Conservation (phyloP, 2,797 vertebrate species). For the Danio tinwini region DNA sequence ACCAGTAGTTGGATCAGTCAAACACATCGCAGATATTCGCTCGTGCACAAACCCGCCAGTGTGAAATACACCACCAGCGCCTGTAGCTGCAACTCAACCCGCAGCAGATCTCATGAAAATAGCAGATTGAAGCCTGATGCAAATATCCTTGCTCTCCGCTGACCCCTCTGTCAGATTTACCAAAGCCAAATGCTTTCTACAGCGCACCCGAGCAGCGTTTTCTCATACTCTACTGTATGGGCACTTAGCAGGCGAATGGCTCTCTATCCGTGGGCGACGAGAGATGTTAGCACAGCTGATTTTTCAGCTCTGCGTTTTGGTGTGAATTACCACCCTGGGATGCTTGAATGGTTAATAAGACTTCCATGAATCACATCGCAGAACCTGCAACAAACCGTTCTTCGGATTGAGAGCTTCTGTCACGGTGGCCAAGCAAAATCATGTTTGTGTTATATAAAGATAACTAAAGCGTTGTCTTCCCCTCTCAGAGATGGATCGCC, state of each 20-base stretch:
- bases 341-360: constrained; percentile 60
- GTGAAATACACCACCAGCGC: constrained; percentile 37
- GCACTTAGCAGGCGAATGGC: constrained; percentile 58
- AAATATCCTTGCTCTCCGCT: constrained; percentile 58
- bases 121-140: constrained; percentile 58
- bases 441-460: constrained; percentile 48
- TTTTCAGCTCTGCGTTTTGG: constrained; percentile 55
- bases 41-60: constrained; percentile 8
- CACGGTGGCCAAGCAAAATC: constrained; percentile 41
- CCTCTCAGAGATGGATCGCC: constrained; percentile 68
- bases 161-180: constrained; percentile 60
- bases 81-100: constrained; percentile 44
- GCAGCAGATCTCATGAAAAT: constrained; percentile 51
- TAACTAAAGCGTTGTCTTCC: constrained; percentile 29
- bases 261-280: constrained; percentile 58
- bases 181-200: constrained; percentile 53
- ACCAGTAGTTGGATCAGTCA: constrained; percentile 1
- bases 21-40: constrained; percentile 10
- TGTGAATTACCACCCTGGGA: constrained; percentile 56
- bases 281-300: constrained; percentile 65
- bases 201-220: constrained; percentile 52
- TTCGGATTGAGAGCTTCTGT: constrained; percentile 31
- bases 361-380: constrained; percentile 58
- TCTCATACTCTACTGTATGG: constrained; percentile 57
- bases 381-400: constrained; percentile 46